Percentiles rank a stretch among this genome's conserved stretches.
These are phyloP conservation scores for Cryptosula pallasiana DNA, from an alignment of 2,888 invertebrate genomes.

Conservation along the genomic window DNA sequence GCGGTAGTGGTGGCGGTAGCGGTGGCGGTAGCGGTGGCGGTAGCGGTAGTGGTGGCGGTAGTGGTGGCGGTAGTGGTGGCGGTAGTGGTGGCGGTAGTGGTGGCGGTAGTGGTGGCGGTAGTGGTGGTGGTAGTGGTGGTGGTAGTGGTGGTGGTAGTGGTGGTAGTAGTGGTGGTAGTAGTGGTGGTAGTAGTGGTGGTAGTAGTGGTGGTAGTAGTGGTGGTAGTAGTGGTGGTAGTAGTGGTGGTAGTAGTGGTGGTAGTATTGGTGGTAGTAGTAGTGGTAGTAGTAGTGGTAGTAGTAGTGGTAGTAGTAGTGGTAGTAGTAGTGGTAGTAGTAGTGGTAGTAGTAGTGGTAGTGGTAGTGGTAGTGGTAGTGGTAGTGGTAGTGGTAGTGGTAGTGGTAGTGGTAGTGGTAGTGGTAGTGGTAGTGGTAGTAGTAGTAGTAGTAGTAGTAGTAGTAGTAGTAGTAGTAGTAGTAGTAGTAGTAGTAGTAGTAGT, in stretches of 20 bases:
- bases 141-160: conserved; percentile 10
- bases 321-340: conserved; percentile 10
- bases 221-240: too few species aligned
- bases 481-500: conserved; percentile 10
- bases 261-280: too few species aligned
- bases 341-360: conserved; percentile 10
- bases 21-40: conserved; percentile 10
- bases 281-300: too few species aligned
- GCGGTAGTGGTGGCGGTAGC: conserved; percentile 10
- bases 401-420: conserved; percentile 10
- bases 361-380: conserved; percentile 10
- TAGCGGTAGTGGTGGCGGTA: conserved; percentile 10
- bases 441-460: conserved; percentile 10
- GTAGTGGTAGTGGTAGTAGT: conserved; percentile 10
- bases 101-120: conserved; percentile 10
- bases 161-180: conserved; percentile 10
- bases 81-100: conserved; percentile 10
- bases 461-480: conserved; percentile 10
- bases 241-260: too few species aligned
- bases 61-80: conserved; percentile 10
- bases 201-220: conserved; percentile 10
- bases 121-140: conserved; percentile 10
- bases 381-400: conserved; percentile 10
- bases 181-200: conserved; percentile 10
- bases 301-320: conserved; percentile 10